Base-by-base conservation (phyloP, 2,797 vertebrate genomes). In the Mallotus villosus region DNA sequence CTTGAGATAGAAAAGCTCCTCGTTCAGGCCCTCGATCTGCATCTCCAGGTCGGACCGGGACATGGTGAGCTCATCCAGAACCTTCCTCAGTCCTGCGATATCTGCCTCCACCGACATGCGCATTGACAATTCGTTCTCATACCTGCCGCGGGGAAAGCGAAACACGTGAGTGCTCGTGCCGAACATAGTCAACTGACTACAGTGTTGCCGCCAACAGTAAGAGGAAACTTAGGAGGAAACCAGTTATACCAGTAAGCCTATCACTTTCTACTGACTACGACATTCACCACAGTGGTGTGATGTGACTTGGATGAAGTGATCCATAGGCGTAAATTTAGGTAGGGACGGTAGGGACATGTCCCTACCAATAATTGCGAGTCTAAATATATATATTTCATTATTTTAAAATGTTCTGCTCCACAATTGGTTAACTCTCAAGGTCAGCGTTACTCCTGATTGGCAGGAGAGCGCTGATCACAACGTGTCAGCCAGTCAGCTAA, bases 1-100 rank as follows among this genome's bases (percentile, higher is more conserved):
- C 86, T 78, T 93, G 72, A 93, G 81, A 81, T 85, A 94, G 58
- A 91, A 61, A 58, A 93, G 83, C 83, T 94, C 92, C 81, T 94
- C 92, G 65, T 81, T 93, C 77, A 92, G 72, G 41, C 91, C 84
- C 74, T 94, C 93, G 25, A 92, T 84, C 83, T 90, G 88, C 85
- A 91, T 89, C 87, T 93, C 93, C 80, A 93, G 84, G 24, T 92
- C 88, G 0, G 89, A 83, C 4, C 92, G 75, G 21, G 70, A 0
- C 58, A 87, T n/a, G 22, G 93, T 94, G 76, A 93, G 80, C 0
- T 92, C 90, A 1, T 94, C 93, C 80, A 93, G 78, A 1, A 92
- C 78, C 75, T 67, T 91, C 0, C 91, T 85, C 72, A 93, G 84
- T 3, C 90, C 90, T 0, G 5, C 1, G 2, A 93, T 91, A 78